A percentile compares a stretch with the other conserved stretches of the same genome.
Evolutionary conservation across 2,113 vertebrate genomes (phyloP).

Genomic region (Fulica atra): DNA sequence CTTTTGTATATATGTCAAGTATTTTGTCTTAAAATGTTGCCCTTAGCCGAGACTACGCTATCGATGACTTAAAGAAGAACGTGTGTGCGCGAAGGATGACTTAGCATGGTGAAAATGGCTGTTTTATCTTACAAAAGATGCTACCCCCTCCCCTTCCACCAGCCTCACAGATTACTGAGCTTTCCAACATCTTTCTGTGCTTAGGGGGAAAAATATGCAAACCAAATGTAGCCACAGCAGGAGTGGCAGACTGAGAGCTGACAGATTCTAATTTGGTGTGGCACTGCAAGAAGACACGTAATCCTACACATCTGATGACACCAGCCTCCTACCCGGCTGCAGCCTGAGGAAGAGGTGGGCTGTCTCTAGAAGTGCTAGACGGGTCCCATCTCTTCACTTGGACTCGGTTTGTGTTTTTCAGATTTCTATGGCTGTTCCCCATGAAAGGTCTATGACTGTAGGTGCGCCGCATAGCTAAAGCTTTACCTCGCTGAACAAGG

Average conservation of each 20-base stretch:
- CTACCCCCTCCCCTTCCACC: not conserved
- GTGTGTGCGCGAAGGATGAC: not conserved
- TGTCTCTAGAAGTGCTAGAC: not conserved
- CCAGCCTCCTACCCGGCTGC: not conserved
- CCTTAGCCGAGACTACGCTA: not conserved
- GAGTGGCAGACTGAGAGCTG: not conserved
- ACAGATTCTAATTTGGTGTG: not conserved
- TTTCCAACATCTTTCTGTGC: not conserved
- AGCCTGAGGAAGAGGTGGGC: not conserved
- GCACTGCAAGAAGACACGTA: not conserved
- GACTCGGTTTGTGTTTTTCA: not conserved
- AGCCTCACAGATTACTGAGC: not conserved
- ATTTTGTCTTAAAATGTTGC: not conserved
- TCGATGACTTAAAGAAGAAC: not conserved
- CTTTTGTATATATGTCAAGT: not conserved
- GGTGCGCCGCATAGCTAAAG: not conserved
- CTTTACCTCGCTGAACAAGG: slow-evolving; percentile 18
- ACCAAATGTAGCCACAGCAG: not conserved
- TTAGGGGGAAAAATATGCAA: not conserved
- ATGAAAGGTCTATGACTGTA: not conserved
- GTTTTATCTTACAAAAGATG: not conserved
- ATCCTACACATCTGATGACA: not conserved
- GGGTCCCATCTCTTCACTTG: not conserved
- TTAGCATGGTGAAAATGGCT: too few species aligned
- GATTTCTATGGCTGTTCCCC: not conserved